Conservation (phyloP, 2,113 vertebrate species). For the Lepus americanus region DNA sequence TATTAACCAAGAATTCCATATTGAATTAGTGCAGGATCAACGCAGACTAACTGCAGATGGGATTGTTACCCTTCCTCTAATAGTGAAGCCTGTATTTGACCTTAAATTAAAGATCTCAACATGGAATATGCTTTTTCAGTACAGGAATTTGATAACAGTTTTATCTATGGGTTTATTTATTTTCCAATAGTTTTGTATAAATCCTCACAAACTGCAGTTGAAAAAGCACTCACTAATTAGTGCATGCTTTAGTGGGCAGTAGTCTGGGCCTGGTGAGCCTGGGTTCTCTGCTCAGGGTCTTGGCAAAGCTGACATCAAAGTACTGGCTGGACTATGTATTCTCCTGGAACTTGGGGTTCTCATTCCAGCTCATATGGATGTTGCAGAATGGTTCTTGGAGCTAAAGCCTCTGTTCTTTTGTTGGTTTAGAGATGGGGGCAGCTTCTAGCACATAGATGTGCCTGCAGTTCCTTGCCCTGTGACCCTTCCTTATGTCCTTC, state of each 20-base stretch:
- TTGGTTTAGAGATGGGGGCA: background rate
- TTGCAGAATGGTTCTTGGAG: background rate
- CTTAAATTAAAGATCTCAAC: background rate
- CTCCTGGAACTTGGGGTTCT: background rate
- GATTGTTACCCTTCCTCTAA: background rate
- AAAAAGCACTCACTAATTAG: background rate
- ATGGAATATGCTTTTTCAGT: background rate
- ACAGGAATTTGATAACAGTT: background rate
- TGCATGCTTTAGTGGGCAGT: background rate
- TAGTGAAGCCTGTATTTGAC: background rate
- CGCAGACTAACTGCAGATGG: background rate
- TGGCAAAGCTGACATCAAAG: background rate
- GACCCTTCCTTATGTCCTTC: background rate
- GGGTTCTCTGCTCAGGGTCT: background rate
- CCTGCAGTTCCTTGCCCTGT: background rate
- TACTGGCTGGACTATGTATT: background rate
- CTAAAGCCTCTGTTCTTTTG: background rate
- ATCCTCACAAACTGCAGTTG: background rate
- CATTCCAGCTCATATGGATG: background rate
- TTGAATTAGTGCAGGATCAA: background rate
- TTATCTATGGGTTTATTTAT: background rate
- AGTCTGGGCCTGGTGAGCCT: background rate
- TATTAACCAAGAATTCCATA: constrained; percentile 29
- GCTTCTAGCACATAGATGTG: background rate
- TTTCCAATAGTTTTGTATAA: constrained; percentile 40